A percentile compares a stretch with the other conserved stretches of the same genome.
Conservation (phyloP, 2,113 vertebrate genomes). For the Orycteropus afer region DNA sequence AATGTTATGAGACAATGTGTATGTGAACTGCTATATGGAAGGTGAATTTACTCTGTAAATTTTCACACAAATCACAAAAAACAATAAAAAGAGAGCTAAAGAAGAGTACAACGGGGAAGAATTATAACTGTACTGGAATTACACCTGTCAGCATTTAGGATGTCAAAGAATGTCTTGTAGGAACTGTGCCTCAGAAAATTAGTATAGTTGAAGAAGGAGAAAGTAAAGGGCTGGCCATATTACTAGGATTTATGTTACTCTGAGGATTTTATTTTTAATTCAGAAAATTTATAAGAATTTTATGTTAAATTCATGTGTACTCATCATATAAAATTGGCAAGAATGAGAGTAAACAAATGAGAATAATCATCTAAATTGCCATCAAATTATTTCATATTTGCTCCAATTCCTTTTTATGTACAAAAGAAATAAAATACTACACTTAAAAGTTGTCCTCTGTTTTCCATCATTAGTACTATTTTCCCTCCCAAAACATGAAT, state of each 20-base stretch:
- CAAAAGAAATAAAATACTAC: background rate
- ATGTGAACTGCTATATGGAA: no score
- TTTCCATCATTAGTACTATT: background rate
- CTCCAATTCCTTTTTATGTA: background rate
- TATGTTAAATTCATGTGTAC: background rate
- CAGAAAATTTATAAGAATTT: background rate
- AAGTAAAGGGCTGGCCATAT: background rate
- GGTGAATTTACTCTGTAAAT: no score
- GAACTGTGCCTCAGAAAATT: background rate
- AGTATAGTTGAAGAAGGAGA: background rate
- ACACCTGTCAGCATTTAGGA: background rate
- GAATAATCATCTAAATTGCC: background rate
- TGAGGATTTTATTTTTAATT: slow-evolving; percentile 40
- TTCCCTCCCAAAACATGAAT: background rate
- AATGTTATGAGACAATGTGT: no score
- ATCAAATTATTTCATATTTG: background rate
- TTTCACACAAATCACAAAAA: no score
- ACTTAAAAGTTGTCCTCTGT: background rate
- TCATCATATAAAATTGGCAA: background rate
- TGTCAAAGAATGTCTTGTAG: background rate
- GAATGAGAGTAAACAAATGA: background rate
- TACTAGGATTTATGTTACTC: background rate
- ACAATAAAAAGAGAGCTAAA: no score
- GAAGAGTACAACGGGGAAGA: background rate
- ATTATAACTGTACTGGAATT: background rate